Conservation (phyloP, 2,888 invertebrate genomes). For the Diarsia mendica region DNA sequence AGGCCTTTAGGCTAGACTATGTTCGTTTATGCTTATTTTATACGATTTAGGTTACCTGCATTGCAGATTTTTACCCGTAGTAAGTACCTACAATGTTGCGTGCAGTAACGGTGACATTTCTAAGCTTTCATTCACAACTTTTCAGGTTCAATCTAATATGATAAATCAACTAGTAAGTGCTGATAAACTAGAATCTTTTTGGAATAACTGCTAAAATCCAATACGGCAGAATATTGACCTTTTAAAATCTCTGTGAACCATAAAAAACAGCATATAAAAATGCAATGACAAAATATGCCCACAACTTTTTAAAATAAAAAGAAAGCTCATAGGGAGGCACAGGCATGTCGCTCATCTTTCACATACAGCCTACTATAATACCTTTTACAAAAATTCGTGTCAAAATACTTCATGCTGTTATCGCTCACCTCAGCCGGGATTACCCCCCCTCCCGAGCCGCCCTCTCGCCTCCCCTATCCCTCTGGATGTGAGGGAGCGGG, state of each 20-base stretch:
- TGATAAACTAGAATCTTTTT: conserved; percentile 1
- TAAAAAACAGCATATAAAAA: not conserved
- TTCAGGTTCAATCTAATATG: not conserved
- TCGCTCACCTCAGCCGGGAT: conserved; percentile 72
- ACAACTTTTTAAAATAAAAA: not conserved
- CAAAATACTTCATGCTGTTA: conserved; percentile 64
- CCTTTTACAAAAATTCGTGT: conserved; percentile 57
- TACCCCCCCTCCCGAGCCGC: conserved; percentile 69
- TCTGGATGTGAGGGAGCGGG: conserved; percentile 79
- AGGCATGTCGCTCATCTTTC: conserved; percentile 12
- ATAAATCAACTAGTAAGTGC: conserved; percentile 1
- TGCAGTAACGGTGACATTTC: not conserved
- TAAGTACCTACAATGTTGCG: not conserved
- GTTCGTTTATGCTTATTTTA: not conserved
- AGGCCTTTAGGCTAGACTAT: not conserved
- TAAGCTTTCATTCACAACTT: not conserved
- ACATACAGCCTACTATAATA: conserved; percentile 33
- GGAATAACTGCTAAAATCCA: conserved; percentile 2
- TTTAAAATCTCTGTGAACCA: not conserved
- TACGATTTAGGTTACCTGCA: conserved; percentile 11
- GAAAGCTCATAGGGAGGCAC: not conserved
- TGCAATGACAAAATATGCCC: not conserved
- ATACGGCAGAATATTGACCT: not conserved
- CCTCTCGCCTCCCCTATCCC: conserved; percentile 76
- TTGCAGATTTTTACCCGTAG: conserved; percentile 12